Evolutionary conservation across 2,113 vertebrate species (phyloP).

Genomic region (Artemisiospiza belli): DNA sequence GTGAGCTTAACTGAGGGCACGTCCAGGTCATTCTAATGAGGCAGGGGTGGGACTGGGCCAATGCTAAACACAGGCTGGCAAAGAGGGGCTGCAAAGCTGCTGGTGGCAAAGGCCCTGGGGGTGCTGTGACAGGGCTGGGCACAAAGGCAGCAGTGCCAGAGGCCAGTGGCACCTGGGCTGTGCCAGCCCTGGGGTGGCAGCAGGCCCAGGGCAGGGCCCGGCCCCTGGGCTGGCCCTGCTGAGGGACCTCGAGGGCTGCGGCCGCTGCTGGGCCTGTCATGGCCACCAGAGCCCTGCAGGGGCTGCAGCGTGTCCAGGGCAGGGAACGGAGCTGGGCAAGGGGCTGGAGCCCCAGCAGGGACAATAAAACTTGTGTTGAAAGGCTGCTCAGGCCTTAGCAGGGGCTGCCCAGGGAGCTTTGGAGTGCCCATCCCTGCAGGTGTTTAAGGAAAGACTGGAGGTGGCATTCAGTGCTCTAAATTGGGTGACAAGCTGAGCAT

Average conservation of each 20-base stretch:
- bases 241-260: too few relatives aligned
- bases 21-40: not conserved
- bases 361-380: too few relatives aligned
- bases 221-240: too few relatives aligned
- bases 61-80: not conserved
- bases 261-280: too few relatives aligned
- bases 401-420: too few relatives aligned
- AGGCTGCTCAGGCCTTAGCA: too few relatives aligned
- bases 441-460: rapidly evolving
- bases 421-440: not conserved
- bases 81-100: not conserved
- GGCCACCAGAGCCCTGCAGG: too few relatives aligned
- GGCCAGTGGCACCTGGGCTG: not conserved
- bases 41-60: too few relatives aligned
- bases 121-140: not conserved
- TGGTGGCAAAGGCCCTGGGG: not conserved
- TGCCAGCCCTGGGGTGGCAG: not conserved
- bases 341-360: too few relatives aligned
- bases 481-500: not conserved
- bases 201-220: too few relatives aligned
- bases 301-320: too few relatives aligned
- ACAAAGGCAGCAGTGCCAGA: not conserved
- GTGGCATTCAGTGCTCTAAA: rapidly evolving
- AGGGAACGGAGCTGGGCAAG: too few relatives aligned
- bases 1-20: not conserved